Percentiles rank a stretch among this genome's conserved stretches.
Conservation (phyloP, 2,888 invertebrate genomes). For the Agonopterix arenella region DNA sequence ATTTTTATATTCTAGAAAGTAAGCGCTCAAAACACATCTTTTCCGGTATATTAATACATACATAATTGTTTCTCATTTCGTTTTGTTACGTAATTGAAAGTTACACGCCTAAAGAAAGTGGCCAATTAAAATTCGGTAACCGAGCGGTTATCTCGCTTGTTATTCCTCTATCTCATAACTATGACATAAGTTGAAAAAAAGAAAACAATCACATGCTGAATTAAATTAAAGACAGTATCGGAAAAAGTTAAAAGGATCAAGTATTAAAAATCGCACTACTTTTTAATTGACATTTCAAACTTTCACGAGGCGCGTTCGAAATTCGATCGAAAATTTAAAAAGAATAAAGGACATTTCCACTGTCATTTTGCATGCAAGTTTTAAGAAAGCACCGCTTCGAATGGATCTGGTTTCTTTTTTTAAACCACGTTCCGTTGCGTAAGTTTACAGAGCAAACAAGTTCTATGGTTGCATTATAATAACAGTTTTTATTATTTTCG, state of each 20-base stretch:
- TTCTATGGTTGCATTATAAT: constrained; percentile 17
- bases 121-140: constrained; percentile 62
- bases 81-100: constrained; percentile 49
- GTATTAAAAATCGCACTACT: not conserved
- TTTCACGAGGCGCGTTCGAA: constrained; percentile 21
- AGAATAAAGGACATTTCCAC: constrained; percentile 14
- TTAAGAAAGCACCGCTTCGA: constrained; percentile 37
- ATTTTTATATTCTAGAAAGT: constrained; percentile 56
- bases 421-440: constrained; percentile 40
- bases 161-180: constrained; percentile 3
- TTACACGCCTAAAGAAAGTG: constrained; percentile 54
- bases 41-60: constrained; percentile 63
- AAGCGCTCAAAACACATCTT: constrained; percentile 37
- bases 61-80: constrained; percentile 68
- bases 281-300: constrained; percentile 25
- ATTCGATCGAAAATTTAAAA: constrained; percentile 11
- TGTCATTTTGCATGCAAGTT: constrained; percentile 27
- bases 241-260: not conserved
- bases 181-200: constrained; percentile 2
- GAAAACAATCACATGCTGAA: not conserved
- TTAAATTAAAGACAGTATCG: not conserved
- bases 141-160: constrained; percentile 13
- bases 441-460: constrained; percentile 21
- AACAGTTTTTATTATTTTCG: constrained; percentile 26
- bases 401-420: constrained; percentile 50